Base-by-base conservation (phyloP, 2,113 vertebrate species). In the Himantopus leucocephalus region DNA sequence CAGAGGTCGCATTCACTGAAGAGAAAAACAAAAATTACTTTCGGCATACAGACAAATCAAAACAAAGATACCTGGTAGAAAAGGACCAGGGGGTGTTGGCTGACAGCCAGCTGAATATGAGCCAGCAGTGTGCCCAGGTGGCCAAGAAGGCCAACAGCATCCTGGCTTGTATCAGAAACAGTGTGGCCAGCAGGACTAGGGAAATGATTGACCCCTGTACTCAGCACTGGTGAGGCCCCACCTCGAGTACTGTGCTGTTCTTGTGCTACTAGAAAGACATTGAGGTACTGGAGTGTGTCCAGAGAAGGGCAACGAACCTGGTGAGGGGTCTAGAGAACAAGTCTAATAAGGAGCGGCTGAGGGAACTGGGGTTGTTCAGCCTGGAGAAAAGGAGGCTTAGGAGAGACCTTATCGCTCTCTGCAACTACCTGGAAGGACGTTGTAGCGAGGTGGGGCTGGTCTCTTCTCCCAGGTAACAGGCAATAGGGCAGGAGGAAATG, bases 1-100 rank as follows among this genome's bases (percentile, higher is more conserved):
- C 97, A 92, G 95, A 67, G 75, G 76, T 92, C 77, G 75, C 86
- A 41, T 83, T 39, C 32, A 98, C 99, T 99, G 94, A 27, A 96
- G 68, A 64, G 47, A 50, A 89, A 68, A 86, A 94, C 89, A 77
- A 58, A 84, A 82, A 41, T 56, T 35, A 77, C 20, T 55, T 74
- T 95, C 35, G 82, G 56, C 47, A 90, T 34, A 80, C 4, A 58
- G 18, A 76, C 24, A 91, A 59, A 64, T 45, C 45, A 39, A 67
- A 92, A 89, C 74, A 79, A 90, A 87, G 17, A 72, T 14, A 22
- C 20, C 29, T 22, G 39, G 29, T 14, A 26, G 63, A 43, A 43
- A 64, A 64, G 29, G 19, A 43, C 39, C 27, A 21, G 27, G 27
- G 29, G 63, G 63, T 32, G 18, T 66, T 21, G 27, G 39, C 15